Evolutionary conservation across 2,888 invertebrate genomes (phyloP), one percentile per base, ranked within the genome.

Genomic region (Poecilobothrus nobilitatus): DNA sequence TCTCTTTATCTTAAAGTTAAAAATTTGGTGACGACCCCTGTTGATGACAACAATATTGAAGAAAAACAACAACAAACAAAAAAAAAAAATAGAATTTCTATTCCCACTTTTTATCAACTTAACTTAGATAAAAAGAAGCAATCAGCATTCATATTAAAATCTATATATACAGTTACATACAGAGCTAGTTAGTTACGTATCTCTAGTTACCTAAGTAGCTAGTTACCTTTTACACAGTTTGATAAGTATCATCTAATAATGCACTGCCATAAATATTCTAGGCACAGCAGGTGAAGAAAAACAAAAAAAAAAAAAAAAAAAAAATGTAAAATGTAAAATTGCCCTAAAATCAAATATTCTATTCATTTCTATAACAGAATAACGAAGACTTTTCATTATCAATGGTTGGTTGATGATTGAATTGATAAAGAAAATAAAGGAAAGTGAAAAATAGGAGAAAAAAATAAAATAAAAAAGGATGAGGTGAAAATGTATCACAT

Each of bases 241-340:
- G 53, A 53, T 53, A 53, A 53, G 53, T 53, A 53, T 53, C 53
- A 53, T 15, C 53, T 53, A 53, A 53, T 53, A 53, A 53, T 53
- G 53, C 53, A 53, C 53, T n/a, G 53, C 53, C 6, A 53, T 53
- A 53, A 53, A 53, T 53, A 53, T 53, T 53, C 53, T 53, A 53
- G n/a, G 53, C 53, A 53, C 53, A 53, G 53, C 53, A 53, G 53
- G 53, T 53, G 53, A 53, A 53, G 15, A 53, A 9, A 37, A 53
- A 53, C 53, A 53, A 9, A 37, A 53, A 53, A 15, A 12, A 27
- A 2, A 27, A 27, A 2, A 27, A 27, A 27, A 27, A 2, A 27
- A 27, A 27, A 27, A 4, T 27, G 27, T n/a, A n/a, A n/a, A 27
- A 27, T 2, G 27, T 27, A 27, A 53, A 53, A 53, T 53, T 53